These are phyloP conservation scores for Epinotia nisella DNA, from an alignment of 2,888 invertebrate species.

Conservation along the genomic window DNA sequence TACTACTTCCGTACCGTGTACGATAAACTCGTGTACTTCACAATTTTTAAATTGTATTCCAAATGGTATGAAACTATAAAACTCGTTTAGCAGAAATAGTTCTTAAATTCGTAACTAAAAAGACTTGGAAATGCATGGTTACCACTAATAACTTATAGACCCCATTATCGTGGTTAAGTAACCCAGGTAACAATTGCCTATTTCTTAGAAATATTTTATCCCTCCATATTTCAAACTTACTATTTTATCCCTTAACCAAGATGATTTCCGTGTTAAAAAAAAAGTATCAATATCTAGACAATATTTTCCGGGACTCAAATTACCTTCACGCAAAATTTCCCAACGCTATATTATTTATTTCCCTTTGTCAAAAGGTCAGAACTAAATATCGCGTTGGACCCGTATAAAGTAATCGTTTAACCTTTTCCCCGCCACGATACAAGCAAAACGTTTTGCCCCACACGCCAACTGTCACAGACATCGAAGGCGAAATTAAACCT, in stretches of 20 bases:
- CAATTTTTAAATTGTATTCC: slow-evolving; percentile 17
- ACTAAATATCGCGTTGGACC: too few relatives aligned
- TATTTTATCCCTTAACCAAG: background rate
- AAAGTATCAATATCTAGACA: too few relatives aligned
- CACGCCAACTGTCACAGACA: too few relatives aligned
- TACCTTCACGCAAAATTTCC: background rate
- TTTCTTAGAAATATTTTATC: background rate
- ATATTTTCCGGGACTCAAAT: background rate
- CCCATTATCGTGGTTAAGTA: slow-evolving; percentile 6
- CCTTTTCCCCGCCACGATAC: too few relatives aligned
- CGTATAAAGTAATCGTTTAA: too few relatives aligned
- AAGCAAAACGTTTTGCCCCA: too few relatives aligned
- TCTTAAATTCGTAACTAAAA: slow-evolving; percentile 42
- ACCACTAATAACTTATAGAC: slow-evolving; percentile 48
- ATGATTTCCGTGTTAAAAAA: background rate
- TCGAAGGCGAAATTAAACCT: too few relatives aligned
- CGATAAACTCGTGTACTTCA: slow-evolving; percentile 24
- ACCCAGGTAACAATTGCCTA: background rate
- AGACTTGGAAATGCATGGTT: slow-evolving; percentile 50
- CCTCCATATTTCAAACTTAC: background rate
- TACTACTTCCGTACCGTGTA: slow-evolving; percentile 12
- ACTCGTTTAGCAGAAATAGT: slow-evolving; percentile 42
- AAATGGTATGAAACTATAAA: slow-evolving; percentile 37
- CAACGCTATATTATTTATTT: too few relatives aligned
- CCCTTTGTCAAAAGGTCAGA: too few relatives aligned